Evolutionary conservation across 2,888 invertebrate species (phyloP), one percentile per base, ranked within the genome.

Genomic region (Campopleginae sp.): DNA sequence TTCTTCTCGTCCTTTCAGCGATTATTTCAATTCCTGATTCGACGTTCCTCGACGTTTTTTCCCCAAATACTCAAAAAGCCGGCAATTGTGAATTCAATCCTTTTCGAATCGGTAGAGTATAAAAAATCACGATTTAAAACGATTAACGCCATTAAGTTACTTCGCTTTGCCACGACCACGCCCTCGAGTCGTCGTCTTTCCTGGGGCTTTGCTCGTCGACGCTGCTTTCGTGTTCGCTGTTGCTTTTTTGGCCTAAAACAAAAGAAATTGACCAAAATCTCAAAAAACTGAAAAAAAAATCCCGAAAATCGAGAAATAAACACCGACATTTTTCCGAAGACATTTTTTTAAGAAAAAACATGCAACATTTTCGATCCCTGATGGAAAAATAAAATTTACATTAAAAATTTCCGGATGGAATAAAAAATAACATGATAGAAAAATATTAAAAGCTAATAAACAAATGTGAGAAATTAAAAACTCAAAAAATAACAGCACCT

Each of bases 401-500:
- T n/a, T n/a, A n/a, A n/a, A n/a, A n/a, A n/a, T n/a, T n/a, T n/a
- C n/a, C n/a, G n/a, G 19, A 10, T 19, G 23, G 42, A 19, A 38
- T 14, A 12, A 58, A 19, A 42, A 42, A 23, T 38, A 54, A 23
- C 23, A 19, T 7, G 14, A 10, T 12, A 4, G 27, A 6, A 2
- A 58, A 42, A 58, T 5, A 17, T 23, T 14, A 33, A 23, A 14
- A 42, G n/a, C n/a, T n/a, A n/a, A n/a, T n/a, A n/a, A n/a, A n/a
- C n/a, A n/a, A n/a, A n/a, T n/a, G n/a, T n/a, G 46, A 46, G 5
- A 23, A 42, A 54, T 19, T 19, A 42, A 42, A 31, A 19, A 19
- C 10, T 38, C 5, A 23, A 12, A 19, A 12, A 38, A 54, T 17
- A 17, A 33, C 2, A 54, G 12, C 90, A 97, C 97, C 95, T 98